Base-by-base conservation (phyloP, 2,888 invertebrate genomes). In the Synanthedon tipuliformis region DNA sequence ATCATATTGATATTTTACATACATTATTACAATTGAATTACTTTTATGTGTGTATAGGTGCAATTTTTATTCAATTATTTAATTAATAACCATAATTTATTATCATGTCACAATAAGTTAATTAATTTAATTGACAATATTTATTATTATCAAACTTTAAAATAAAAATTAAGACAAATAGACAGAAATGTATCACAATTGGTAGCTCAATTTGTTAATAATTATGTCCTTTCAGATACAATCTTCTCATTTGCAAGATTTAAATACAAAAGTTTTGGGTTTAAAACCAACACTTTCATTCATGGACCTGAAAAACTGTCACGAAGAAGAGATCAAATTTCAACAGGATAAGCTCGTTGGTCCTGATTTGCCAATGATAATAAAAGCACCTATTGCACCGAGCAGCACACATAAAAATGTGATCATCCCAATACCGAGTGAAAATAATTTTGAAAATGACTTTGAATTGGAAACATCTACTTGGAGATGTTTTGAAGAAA, bases 161-260 rank as follows among this genome's bases (percentile, higher is more conserved):
- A 7, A 2, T 8, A 34, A 34, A 16, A 27, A 27, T 13, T 13
- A n/a, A 45, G 13, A 45, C 8, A 27, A 27, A 27, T 27, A 12
- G 13, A 12, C 13, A 1, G 3, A 13, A n/a, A 13, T 45, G 4
- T 13, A 13, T 15, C 15, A 45, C n/a, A 7, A 13, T 7, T 11
- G 2, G 13, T 45, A 45, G 11, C n/a, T 45, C 5, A 13, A 45
- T 13, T 45, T 13, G n/a, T 45, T 45, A 13, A 15, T 45, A n/a
- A n/a, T n/a, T n/a, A n/a, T 52, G 34, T 34, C 34, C 53, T 74
- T 72, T 49, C 71, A 86, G 86, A 73, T 86, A n/a, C 78, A 65
- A 53, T 60, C 62, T 57, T 54, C 57, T 8, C 62, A 71, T 54
- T 59, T 86, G 12, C 57, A 70, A 56, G 57, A 65, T 48, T 57